A percentile compares a stretch with the other conserved stretches of the same genome.
Evolutionary conservation across 2,888 invertebrate genomes (phyloP).

Genomic region (Galerucella pusilla): DNA sequence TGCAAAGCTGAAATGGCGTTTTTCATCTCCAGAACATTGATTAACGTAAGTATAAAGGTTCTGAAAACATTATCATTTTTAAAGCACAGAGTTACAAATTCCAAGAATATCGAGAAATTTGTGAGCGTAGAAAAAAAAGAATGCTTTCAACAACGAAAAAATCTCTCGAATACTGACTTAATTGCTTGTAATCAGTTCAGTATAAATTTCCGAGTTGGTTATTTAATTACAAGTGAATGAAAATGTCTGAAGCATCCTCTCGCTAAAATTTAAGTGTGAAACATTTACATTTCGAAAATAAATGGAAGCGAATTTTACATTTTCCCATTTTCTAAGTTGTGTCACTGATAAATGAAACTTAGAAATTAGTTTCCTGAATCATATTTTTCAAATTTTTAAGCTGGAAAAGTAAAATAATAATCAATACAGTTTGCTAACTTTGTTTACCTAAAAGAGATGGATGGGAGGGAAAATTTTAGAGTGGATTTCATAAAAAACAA

Average conservation of each 20-base stretch:
- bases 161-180: not conserved
- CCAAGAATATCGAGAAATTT: not conserved
- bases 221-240: not conserved
- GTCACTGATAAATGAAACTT: conserved; percentile 12
- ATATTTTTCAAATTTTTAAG: not conserved
- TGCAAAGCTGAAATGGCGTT: conserved; percentile 84
- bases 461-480: too few relatives aligned
- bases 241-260: not conserved
- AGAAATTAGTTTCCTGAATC: conserved; percentile 8
- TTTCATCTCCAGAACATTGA: conserved; percentile 76
- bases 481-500: too few relatives aligned
- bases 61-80: conserved; percentile 7
- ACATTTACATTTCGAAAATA: not conserved
- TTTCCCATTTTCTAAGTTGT: not conserved
- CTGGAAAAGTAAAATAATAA: not conserved
- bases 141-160: not conserved
- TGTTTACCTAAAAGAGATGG: too few relatives aligned
- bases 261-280: not conserved
- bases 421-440: not conserved
- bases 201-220: not conserved
- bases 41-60: conserved; percentile 73
- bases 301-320: not conserved
- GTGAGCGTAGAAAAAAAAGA: not conserved
- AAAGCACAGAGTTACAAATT: not conserved
- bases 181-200: not conserved